A percentile compares a stretch with the other conserved stretches of the same genome.
Conservation (phyloP, 2,113 vertebrate genomes). For the Nesogale talazaci region DNA sequence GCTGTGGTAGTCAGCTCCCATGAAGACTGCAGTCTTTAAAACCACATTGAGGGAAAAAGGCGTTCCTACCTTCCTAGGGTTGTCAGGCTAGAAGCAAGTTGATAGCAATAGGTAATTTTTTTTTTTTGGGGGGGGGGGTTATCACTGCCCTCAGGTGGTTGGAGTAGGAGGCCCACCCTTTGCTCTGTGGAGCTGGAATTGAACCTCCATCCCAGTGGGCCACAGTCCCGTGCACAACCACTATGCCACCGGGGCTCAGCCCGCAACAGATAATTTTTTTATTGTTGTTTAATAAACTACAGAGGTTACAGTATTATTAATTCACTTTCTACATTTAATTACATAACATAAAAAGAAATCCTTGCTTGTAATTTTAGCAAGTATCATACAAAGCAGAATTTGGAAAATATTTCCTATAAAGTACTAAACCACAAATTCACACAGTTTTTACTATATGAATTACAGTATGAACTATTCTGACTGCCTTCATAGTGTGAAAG, state of each 20-base stretch:
- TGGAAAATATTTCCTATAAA: neutral
- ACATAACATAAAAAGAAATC: neutral
- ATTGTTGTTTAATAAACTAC: neutral
- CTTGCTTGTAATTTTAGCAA: conserved; percentile 13
- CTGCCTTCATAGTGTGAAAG: neutral
- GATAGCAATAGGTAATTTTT: neutral
- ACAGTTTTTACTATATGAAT: neutral
- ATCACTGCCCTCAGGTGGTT: no score
- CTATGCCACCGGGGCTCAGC: no score
- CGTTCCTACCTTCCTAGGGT: neutral
- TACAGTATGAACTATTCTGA: no score
- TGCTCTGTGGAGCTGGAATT: no score
- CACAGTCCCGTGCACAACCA: no score
- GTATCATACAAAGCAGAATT: neutral
- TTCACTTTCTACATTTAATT: conserved; percentile 24
- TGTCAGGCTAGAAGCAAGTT: neutral
- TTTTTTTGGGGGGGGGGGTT: no score
- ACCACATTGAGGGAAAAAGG: neutral
- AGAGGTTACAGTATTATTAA: neutral
- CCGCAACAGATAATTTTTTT: no score
- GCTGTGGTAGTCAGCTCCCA: neutral
- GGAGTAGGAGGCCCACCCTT: no score
- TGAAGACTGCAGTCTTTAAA: neutral
- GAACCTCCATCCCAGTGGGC: no score
- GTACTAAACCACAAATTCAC: neutral